Base-by-base conservation (phyloP, 1,140 invertebrate species). In the Brachionus paranguensis region DNA sequence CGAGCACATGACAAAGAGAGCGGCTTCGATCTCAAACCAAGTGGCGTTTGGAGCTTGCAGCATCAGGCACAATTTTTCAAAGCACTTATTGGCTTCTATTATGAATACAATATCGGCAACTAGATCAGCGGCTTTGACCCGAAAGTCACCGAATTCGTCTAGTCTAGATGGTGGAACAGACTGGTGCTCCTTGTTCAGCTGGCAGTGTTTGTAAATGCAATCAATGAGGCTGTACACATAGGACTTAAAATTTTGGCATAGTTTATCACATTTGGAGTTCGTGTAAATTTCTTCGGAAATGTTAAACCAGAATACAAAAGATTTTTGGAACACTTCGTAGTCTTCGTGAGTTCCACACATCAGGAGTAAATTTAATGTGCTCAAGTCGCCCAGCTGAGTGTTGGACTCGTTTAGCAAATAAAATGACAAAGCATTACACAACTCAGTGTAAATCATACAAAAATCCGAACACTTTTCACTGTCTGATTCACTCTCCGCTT, bases 71-170 rank as follows among this genome's bases (percentile, higher is more conserved):
- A 91, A 96, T 90, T 97, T 94, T 86, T 93, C 91, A 89, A 99
- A 97, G 88, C 95, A 95, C 76, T 93, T 93, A 83, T 93, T 93
- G 53, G 95, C 96, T 1, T 96, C 95, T 79, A 98, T 94, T 84
- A 99, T 95, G 88, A 98, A 98, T n/a, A 97, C 94, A 33, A 98
- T 94, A 90, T 99, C 97, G 89, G 96, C 96, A 68, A 98, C 95
- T 64, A 98, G 90, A 87, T 98, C 96, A 7, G 93, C 94, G 0
- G 96, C 96, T 87, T 95, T 93, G 78, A 91, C 89, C 86, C 97
- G 91, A 89, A 99, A 99, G 85, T 97, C 95, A 87, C 93, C 91
- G 88, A 93, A 92, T 89, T 96, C 95, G 88, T 95, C 94, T 27
- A 92, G 92, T 85, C 96, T 93, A 86, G 95, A 93, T n/a, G 96